Base-by-base conservation (phyloP, 2,888 invertebrate species). In the Allolobophora icterica region DNA sequence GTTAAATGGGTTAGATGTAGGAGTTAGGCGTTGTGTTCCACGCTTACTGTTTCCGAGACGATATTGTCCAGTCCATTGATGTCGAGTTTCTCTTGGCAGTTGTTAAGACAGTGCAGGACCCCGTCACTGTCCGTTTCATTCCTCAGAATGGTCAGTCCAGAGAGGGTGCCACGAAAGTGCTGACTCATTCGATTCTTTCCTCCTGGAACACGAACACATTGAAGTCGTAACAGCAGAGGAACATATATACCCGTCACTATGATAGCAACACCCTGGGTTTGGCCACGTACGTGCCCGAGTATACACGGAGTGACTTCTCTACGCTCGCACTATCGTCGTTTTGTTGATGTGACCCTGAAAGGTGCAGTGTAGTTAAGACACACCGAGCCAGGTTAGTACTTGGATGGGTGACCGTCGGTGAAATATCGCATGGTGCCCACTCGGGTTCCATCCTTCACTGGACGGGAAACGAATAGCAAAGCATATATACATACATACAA, bases 141-240 rank as follows among this genome's bases (percentile, higher is more conserved):
- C 91, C 94, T 92, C 91, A 97, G 96, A 90, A 98, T 96, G 71
- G 97, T 97, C 92, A 98, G 96, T 0, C 98, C 98, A 30, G 98
- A 98, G 95, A 98, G 96, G 95, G 97, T 97, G n/a, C 98, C 98
- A 96, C 95, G 97, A 96, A 98, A 97, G 95, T 97, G 97, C 95
- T 99, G 99, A 94, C 97, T 97, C 96, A 98, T 97, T 94, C 97
- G 97, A 95, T 97, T 97, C 94, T 98, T 98, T 0, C 98, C 97
- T 84, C 98, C 98, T 96, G 91, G 17, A 40, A 89, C 8, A 8
- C 4, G 35, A 34, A 33, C 19, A 30, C 34, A 35, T 24, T 35
- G 17, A 34, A 87, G n/a, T 30, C n/a, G 30, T n/a, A 52, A n/a
- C n/a, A n/a, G n/a, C 1, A 30, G 24, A 21, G 6, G 52, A n/a